These are phyloP conservation scores for Isoperla grammatica DNA, from an alignment of 2,888 invertebrate species.

Conservation along the genomic window DNA sequence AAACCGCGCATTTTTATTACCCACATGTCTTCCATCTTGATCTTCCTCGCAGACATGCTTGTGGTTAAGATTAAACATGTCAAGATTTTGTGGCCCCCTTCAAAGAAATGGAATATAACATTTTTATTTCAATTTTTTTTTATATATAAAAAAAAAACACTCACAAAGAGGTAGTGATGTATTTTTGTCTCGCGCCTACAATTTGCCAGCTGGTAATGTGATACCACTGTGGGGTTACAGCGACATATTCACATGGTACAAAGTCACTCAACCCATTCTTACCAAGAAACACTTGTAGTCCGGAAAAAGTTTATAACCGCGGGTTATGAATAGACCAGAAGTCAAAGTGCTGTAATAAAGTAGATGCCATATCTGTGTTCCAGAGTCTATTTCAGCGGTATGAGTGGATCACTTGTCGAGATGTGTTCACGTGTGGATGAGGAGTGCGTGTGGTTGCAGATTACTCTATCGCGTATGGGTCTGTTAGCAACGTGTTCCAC, in stretches of 20 bases:
- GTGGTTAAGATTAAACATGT: conserved; percentile 1
- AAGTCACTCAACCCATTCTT: too few species aligned
- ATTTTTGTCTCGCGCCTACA: conserved; percentile 7
- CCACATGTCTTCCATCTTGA: conserved; percentile 4
- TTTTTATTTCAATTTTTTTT: conserved; percentile 2
- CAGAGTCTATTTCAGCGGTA: too few species aligned
- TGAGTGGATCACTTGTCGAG: too few species aligned
- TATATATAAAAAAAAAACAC: conserved; percentile 1
- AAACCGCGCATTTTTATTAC: conserved; percentile 3
- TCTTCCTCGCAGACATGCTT: not conserved
- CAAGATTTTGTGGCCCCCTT: conserved; percentile 7
- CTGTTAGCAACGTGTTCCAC: too few species aligned
- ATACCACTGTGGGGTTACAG: not conserved
- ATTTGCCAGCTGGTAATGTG: conserved; percentile 24
- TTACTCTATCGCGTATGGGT: too few species aligned
- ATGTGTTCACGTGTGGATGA: too few species aligned
- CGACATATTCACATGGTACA: not conserved
- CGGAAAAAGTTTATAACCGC: too few species aligned
- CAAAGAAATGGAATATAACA: conserved; percentile 14
- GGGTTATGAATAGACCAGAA: too few species aligned
- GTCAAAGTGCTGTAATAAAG: too few species aligned
- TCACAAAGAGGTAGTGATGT: conserved; percentile 1
- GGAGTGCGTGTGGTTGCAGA: too few species aligned
- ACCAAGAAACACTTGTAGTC: too few species aligned
- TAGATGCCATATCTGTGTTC: too few species aligned